phyloP scores from a whole-genome alignment of 2,888 invertebrate genomes.

The Nemoura dubitans region DNA sequence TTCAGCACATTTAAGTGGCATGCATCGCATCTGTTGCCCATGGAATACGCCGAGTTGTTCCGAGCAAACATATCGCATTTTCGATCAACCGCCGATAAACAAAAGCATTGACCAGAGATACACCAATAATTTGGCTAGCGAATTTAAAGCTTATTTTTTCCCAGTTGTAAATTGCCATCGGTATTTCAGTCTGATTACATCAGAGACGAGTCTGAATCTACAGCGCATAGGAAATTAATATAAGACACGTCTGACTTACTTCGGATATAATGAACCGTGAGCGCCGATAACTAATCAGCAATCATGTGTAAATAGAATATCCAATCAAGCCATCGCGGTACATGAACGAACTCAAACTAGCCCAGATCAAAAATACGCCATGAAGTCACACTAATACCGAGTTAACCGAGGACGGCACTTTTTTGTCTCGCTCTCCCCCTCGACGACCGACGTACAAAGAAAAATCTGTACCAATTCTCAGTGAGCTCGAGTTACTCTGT shows the following conservation, averaged over 20 bases:
- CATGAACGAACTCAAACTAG: background rate
- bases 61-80: no score
- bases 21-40: no score
- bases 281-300: background rate
- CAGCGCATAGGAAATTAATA: background rate
- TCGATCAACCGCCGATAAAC: no score
- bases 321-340: background rate
- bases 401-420: background rate
- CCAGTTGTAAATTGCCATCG: no score
- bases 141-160: no score
- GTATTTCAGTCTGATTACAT: background rate
- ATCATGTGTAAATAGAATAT: background rate
- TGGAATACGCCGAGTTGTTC: no score
- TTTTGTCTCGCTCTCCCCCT: background rate
- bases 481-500: constrained; percentile 37
- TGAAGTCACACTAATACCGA: background rate
- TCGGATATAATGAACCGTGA: background rate
- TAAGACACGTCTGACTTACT: background rate
- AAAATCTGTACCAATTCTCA: constrained; percentile 39
- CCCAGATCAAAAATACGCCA: background rate
- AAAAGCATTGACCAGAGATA: no score
- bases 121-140: no score
- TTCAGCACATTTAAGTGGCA: no score
- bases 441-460: background rate
- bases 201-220: background rate